Evolutionary conservation across 2,113 vertebrate species (phyloP), one percentile per base, ranked within the genome.

Genomic region (Cyanoliseus patagonus): DNA sequence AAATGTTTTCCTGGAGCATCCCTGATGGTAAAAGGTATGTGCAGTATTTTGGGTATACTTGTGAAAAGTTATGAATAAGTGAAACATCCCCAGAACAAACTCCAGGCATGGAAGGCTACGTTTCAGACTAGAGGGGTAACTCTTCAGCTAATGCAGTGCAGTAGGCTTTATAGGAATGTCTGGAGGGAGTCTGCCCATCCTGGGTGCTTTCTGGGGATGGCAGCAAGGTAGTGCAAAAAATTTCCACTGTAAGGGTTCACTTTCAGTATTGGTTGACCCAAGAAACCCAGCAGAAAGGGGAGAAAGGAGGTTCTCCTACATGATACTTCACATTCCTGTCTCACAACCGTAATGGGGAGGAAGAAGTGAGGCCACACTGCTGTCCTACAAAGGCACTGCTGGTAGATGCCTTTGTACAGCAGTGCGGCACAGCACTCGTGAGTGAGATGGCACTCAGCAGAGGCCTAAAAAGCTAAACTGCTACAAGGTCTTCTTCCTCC

Each of bases 351-450:
- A 35, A 27, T 3, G 17, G 33, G 3, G 13, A 9, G 11, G n/a
- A 74, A 31, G 35, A 73, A 63, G 37, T 0, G 1, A 83, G 62
- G 41, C 61, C 25, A 31, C 74, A 57, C 17, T 68, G 46, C 59
- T 1, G 0, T 28, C 35, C 52, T 17, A 23, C 0, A 0, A 33
- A 61, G n/a, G 28, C 39, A 27, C 53, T 87, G 67, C 59, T 41
- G 35, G 30, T 27, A 35, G 11, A 33, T 67, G n/a, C 66, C 39
- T 70, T 51, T 52, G 17, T 59, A 19, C 51, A 14, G 42, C 0
- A 0, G 23, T 28, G 69, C 51, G 22, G 25, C 9, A 4, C 18
- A 30, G 33, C 37, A 27, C 70, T 67, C 33, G 11, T 35, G 39
- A 27, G 30, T 25, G 61, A 83, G 13, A 13, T 20, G 23, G 20